These are phyloP conservation scores for Istiophorus platypterus DNA, from an alignment of 2,113 vertebrate genomes.

Conservation along the genomic window DNA sequence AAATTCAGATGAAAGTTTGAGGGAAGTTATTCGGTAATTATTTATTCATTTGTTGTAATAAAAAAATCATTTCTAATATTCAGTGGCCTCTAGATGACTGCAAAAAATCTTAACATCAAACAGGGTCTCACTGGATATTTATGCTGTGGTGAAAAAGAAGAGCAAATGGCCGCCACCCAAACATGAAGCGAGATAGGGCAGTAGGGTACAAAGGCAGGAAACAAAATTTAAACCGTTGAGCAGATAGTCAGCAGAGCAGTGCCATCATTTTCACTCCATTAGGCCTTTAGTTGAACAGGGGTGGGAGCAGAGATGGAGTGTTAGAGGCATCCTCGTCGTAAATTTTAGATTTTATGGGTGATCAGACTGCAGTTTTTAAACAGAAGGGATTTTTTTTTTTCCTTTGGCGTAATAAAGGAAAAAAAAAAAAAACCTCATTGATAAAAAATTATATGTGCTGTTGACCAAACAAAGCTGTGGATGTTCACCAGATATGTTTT, in stretches of 20 bases:
- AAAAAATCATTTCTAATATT: constrained; percentile 1
- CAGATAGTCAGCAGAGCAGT: constrained; percentile 19
- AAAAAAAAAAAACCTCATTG: too few relatives aligned
- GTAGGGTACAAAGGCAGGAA: constrained; percentile 6
- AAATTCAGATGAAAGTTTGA: neutral
- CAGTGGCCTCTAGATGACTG: constrained; percentile 9
- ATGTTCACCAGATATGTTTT: too few relatives aligned
- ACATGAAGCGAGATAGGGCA: neutral
- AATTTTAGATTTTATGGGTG: too few relatives aligned
- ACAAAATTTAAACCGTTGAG: constrained; percentile 55
- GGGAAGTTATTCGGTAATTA: neutral
- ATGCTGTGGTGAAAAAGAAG: constrained; percentile 2
- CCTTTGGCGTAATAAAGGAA: too few relatives aligned
- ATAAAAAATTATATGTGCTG: too few relatives aligned
- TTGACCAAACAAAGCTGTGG: too few relatives aligned
- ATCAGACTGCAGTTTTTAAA: too few relatives aligned
- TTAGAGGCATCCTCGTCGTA: too few relatives aligned
- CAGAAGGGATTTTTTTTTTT: too few relatives aligned
- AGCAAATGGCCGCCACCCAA: constrained; percentile 24
- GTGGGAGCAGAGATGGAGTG: constrained; percentile 1
- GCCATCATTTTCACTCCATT: constrained; percentile 65
- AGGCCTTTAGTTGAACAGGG: constrained; percentile 47
- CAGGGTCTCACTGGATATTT: neutral
- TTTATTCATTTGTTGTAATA: constrained; percentile 25
- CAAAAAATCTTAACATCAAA: constrained; percentile 16